phyloP scores from a whole-genome alignment of 2,888 invertebrate species.

The Polydrusus tereticollis region DNA sequence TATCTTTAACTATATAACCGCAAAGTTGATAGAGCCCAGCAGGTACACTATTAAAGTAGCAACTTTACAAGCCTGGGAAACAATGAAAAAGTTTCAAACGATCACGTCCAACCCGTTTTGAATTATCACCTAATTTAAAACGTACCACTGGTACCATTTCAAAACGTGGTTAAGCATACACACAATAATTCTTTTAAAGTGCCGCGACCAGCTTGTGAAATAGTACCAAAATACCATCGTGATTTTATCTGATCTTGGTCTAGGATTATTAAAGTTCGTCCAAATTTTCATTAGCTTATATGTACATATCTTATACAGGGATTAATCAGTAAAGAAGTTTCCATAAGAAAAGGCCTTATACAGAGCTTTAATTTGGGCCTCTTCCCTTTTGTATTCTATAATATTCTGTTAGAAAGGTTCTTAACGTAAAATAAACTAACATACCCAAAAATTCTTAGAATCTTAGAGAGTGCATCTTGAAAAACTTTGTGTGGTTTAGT shows the following conservation, averaged over 20 bases:
- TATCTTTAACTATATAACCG: slow-evolving; percentile 25
- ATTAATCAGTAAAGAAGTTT: not conserved
- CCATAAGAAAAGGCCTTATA: too few relatives aligned
- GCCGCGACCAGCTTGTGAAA: not conserved
- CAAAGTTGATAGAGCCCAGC: slow-evolving; percentile 31
- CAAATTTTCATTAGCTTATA: not conserved
- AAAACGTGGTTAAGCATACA: slow-evolving; percentile 32
- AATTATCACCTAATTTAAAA: slow-evolving; percentile 46
- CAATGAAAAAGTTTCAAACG: slow-evolving; percentile 35
- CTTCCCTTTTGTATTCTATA: too few relatives aligned
- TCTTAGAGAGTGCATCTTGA: too few relatives aligned
- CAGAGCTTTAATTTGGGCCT: too few relatives aligned
- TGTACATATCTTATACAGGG: not conserved
- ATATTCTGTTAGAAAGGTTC: too few relatives aligned
- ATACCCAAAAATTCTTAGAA: too few relatives aligned
- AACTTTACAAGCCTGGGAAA: slow-evolving; percentile 34
- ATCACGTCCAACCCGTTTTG: slow-evolving; percentile 41
- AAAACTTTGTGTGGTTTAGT: too few relatives aligned
- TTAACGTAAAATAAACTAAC: too few relatives aligned
- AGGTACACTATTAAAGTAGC: slow-evolving; percentile 33
- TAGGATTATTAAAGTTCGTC: not conserved
- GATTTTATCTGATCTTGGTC: not conserved
- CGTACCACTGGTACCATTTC: slow-evolving; percentile 23
- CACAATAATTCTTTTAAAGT: not conserved
- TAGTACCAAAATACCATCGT: not conserved